Evolutionary conservation across 2,113 vertebrate genomes (phyloP).

Genomic region (Heterochromis multidens): DNA sequence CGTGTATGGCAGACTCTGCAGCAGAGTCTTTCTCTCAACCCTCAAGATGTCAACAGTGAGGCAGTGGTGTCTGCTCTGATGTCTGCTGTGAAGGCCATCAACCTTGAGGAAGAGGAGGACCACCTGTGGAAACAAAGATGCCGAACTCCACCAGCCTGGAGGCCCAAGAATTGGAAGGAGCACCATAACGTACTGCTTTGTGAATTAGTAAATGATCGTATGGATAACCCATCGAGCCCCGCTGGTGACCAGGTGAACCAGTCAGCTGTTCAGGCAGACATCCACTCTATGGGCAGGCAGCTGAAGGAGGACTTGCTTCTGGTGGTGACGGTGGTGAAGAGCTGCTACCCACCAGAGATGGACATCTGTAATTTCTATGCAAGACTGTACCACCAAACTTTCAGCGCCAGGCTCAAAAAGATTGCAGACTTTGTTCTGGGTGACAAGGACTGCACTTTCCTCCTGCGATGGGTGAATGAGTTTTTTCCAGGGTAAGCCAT

Average conservation of each 20-base stretch:
- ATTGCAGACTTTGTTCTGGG: constrained; percentile 76
- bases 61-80: not conserved
- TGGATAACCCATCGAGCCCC: fast-evolving
- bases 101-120: constrained; percentile 82
- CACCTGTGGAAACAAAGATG: constrained; percentile 50
- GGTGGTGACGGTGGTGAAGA: constrained; percentile 73
- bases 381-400: constrained; percentile 75
- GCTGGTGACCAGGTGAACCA: fast-evolving
- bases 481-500: constrained; percentile 74
- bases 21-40: constrained; percentile 64
- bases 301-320: constrained; percentile 80
- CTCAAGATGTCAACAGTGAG: not conserved
- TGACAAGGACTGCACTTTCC: constrained; percentile 72
- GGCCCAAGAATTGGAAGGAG: not conserved
- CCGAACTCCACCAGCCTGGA: fast-evolving
- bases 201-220: not conserved
- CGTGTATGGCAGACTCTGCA: constrained; percentile 62
- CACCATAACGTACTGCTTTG: fast-evolving
- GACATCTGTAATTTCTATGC: constrained; percentile 82
- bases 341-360: constrained; percentile 79
- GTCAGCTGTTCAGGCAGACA: constrained; percentile 32
- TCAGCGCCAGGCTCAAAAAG: constrained; percentile 68
- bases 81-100: constrained; percentile 78
- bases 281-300: constrained; percentile 77
- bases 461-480: constrained; percentile 84